Evolutionary conservation across 1,140 invertebrate genomes (phyloP).

Genomic region (Dreissena polymorpha): DNA sequence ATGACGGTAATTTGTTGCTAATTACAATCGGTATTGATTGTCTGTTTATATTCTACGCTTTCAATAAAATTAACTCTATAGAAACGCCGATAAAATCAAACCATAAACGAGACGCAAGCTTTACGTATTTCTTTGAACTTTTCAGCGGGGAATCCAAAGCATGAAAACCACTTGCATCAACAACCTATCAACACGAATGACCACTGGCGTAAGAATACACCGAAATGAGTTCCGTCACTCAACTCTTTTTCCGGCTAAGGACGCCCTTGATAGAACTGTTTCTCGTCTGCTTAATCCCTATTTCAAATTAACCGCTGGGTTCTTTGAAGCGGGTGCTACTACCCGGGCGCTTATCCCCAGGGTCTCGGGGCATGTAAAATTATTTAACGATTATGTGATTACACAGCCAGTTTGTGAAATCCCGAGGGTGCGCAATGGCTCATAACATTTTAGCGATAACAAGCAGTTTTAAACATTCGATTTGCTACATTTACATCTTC

Average conservation of each 20-base stretch:
- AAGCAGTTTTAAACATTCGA: too few relatives aligned
- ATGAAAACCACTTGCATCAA: conserved; percentile 33
- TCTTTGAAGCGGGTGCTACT: conserved; percentile 10
- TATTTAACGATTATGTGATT: conserved; percentile 27
- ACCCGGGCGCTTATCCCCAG: not conserved
- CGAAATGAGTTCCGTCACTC: conserved; percentile 42
- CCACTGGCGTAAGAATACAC: conserved; percentile 27
- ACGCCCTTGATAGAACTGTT: conserved; percentile 49
- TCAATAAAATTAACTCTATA: too few relatives aligned
- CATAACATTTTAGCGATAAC: too few relatives aligned
- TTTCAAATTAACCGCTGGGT: conserved; percentile 2
- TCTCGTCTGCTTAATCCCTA: conserved; percentile 26
- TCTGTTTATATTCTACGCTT: too few relatives aligned
- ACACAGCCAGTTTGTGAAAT: not conserved
- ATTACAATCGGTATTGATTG: too few relatives aligned
- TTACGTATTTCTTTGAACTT: conserved; percentile 28
- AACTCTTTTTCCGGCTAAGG: conserved; percentile 29
- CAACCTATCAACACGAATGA: conserved; percentile 17
- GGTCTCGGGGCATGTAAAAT: not conserved
- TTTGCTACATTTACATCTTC: too few relatives aligned
- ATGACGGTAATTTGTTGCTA: too few relatives aligned
- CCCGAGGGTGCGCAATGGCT: not conserved
- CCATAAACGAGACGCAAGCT: too few relatives aligned
- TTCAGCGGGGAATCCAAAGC: conserved; percentile 4
- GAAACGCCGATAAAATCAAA: too few relatives aligned